A percentile compares a stretch with the other conserved stretches of the same genome.
These are phyloP conservation scores for Ormia ochracea DNA, from an alignment of 2,888 invertebrate species.

Conservation along the genomic window DNA sequence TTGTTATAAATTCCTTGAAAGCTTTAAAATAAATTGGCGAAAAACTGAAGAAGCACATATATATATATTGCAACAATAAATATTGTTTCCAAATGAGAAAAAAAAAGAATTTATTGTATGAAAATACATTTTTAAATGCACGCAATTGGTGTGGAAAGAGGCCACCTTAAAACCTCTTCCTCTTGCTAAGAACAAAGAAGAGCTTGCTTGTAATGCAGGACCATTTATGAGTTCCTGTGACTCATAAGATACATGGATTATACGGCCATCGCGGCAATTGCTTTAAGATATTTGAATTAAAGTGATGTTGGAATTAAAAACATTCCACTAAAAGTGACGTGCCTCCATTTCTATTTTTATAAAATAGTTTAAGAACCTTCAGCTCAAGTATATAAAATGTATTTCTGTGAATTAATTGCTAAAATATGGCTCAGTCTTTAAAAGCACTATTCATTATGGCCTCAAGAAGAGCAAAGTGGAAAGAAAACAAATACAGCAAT, in stretches of 20 bases:
- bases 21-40: slow-evolving; percentile 49
- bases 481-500: background rate
- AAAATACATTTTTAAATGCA: slow-evolving; percentile 34
- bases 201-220: too few relatives aligned
- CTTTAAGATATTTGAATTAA: too few relatives aligned
- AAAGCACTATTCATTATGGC: background rate
- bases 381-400: background rate
- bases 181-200: background rate
- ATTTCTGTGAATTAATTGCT: background rate
- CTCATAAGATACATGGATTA: too few relatives aligned
- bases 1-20: slow-evolving; percentile 53
- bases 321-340: too few relatives aligned
- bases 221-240: too few relatives aligned
- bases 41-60: slow-evolving; percentile 13
- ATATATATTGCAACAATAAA: slow-evolving; percentile 47
- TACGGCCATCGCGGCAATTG: too few relatives aligned
- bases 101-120: background rate
- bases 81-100: slow-evolving; percentile 1
- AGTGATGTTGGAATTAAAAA: too few relatives aligned
- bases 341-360: too few relatives aligned
- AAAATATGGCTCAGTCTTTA: background rate
- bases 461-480: background rate
- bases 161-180: background rate
- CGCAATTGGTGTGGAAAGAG: slow-evolving; percentile 41
- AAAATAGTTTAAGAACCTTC: background rate